A percentile compares a stretch with the other conserved stretches of the same genome.
phyloP scores from a whole-genome alignment of 2,113 vertebrate genomes.

The Galemys pyrenaicus region DNA sequence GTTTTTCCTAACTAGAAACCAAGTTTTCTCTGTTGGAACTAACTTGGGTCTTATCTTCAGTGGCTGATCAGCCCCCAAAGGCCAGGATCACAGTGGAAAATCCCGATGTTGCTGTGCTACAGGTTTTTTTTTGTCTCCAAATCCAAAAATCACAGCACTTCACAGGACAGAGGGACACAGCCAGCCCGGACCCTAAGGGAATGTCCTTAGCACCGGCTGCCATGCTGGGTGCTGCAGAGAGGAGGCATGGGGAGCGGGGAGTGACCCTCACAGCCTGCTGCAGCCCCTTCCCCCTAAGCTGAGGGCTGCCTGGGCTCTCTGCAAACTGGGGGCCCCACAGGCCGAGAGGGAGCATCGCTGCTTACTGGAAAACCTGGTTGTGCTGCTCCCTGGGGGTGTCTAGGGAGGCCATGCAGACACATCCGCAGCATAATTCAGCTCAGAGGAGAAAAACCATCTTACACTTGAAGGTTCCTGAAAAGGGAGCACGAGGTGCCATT shows the following conservation, averaged over 20 bases:
- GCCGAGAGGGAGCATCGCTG: neutral
- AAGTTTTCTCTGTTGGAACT: neutral
- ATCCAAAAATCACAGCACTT: neutral
- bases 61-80: neutral
- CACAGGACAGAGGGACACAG: neutral
- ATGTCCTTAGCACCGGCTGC: neutral
- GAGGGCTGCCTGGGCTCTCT: neutral
- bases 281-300: no score
- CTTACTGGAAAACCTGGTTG: neutral
- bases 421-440: neutral
- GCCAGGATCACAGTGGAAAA: neutral
- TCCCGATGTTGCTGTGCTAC: neutral
- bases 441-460: neutral
- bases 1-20: neutral
- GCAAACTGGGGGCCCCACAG: neutral
- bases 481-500: conserved; percentile 2
- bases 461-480: conserved; percentile 29
- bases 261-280: no score
- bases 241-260: no score
- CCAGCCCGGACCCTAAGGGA: neutral
- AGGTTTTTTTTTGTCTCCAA: neutral
- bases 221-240: neutral
- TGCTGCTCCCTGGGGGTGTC: neutral
- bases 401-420: neutral
- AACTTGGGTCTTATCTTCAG: neutral